These are phyloP conservation scores for Aradus depressus DNA, from an alignment of 2,888 invertebrate genomes.

Conservation along the genomic window DNA sequence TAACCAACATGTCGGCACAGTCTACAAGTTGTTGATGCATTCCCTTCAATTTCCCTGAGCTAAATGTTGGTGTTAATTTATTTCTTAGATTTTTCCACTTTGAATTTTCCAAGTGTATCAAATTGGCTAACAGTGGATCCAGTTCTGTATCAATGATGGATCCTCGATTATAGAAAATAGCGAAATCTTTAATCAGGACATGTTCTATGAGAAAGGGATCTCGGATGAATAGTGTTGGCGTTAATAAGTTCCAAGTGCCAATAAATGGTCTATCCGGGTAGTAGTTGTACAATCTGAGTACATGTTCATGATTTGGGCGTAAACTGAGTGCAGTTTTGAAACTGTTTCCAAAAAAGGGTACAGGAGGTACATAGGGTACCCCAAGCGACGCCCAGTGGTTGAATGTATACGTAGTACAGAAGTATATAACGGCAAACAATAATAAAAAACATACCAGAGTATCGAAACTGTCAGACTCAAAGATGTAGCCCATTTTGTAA, in stretches of 20 bases:
- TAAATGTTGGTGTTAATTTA: constrained; percentile 38
- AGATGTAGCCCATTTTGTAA: no score
- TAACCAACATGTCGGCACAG: constrained; percentile 30
- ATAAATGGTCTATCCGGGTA: no score
- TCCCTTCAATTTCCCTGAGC: constrained; percentile 37
- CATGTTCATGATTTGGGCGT: not conserved
- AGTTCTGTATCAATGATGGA: constrained; percentile 15
- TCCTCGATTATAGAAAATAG: constrained; percentile 25
- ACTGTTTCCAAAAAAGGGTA: constrained; percentile 9
- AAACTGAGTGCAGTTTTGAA: not conserved
- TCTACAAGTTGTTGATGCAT: constrained; percentile 35
- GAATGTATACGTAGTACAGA: no score
- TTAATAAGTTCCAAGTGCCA: no score
- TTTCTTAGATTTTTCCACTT: constrained; percentile 37
- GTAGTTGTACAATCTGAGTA: no score
- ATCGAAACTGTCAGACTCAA: no score
- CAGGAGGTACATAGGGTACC: not conserved
- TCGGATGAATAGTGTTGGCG: no score
- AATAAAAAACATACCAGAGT: no score
- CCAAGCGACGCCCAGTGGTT: constrained; percentile 2
- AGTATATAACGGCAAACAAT: no score
- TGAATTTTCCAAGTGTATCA: no score
- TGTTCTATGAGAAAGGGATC: constrained; percentile 41
- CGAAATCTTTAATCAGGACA: constrained; percentile 29
- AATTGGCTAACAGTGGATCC: constrained; percentile 27